Evolutionary conservation across 2,888 invertebrate species (phyloP).

Genomic region (Hoplodrina blanda): DNA sequence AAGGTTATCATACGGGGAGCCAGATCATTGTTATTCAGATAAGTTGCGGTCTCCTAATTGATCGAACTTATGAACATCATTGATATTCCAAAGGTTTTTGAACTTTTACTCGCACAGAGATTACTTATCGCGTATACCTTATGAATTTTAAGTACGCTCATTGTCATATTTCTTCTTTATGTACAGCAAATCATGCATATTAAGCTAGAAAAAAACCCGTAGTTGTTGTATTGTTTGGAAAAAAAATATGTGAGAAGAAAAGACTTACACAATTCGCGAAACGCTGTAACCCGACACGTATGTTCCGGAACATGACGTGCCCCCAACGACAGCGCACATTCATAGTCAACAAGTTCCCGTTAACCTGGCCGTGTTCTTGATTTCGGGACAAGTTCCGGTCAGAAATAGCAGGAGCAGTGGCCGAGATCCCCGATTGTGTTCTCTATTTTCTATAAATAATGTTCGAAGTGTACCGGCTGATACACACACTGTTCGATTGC

Average conservation of each 20-base stretch:
- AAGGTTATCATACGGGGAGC: constrained; percentile 60
- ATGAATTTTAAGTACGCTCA: constrained; percentile 46
- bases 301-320: constrained; percentile 71
- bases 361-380: constrained; percentile 82
- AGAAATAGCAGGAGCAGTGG: constrained; percentile 86
- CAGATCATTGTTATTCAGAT: constrained; percentile 57
- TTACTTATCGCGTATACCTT: constrained; percentile 42
- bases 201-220: constrained; percentile 29
- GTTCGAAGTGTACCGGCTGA: constrained; percentile 71
- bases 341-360: constrained; percentile 71
- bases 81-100: constrained; percentile 56
- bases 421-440: constrained; percentile 80
- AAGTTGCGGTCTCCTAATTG: constrained; percentile 41
- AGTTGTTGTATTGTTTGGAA: neutral
- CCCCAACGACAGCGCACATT: constrained; percentile 76
- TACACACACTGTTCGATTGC: constrained; percentile 77
- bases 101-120: constrained; percentile 42
- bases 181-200: constrained; percentile 24
- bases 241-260: constrained; percentile 26
- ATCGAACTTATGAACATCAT: constrained; percentile 48
- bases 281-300: constrained; percentile 72
- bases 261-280: constrained; percentile 68
- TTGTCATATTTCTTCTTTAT: constrained; percentile 21
- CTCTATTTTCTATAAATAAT: constrained; percentile 85
- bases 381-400: constrained; percentile 79